These are phyloP conservation scores for Agrilus planipennis DNA, from an alignment of 1,140 invertebrate genomes.

Conservation along the genomic window DNA sequence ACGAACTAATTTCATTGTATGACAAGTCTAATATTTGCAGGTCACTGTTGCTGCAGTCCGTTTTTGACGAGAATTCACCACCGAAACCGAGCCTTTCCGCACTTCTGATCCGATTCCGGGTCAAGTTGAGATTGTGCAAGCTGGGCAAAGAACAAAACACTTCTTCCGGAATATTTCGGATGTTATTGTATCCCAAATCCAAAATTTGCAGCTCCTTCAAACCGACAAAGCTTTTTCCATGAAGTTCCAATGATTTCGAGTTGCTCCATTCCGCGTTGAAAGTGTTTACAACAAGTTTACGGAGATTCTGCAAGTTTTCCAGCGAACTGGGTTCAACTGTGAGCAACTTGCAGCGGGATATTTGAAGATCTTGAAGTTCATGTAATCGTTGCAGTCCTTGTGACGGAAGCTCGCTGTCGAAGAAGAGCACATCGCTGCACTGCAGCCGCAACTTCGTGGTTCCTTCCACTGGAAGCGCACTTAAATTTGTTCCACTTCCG, in stretches of 20 bases:
- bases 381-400: slow-evolving; percentile 60
- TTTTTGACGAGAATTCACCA: slow-evolving; percentile 35
- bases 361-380: slow-evolving; percentile 56
- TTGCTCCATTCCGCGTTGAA: slow-evolving; percentile 65
- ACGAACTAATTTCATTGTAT: slow-evolving; percentile 56
- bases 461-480: slow-evolving; percentile 55
- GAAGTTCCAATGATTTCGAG: slow-evolving; percentile 56
- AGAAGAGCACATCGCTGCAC: slow-evolving; percentile 66
- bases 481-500: slow-evolving; percentile 42
- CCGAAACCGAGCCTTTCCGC: slow-evolving; percentile 61
- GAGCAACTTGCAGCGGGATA: slow-evolving; percentile 70
- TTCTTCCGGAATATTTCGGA: slow-evolving; percentile 58
- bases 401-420: slow-evolving; percentile 62
- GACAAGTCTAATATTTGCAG: slow-evolving; percentile 66
- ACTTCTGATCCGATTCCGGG: slow-evolving; percentile 62
- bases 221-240: slow-evolving; percentile 53
- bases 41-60: slow-evolving; percentile 42
- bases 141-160: slow-evolving; percentile 65
- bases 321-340: slow-evolving; percentile 64
- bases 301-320: slow-evolving; percentile 60
- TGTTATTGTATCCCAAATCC: slow-evolving; percentile 72
- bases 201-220: slow-evolving; percentile 64
- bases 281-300: slow-evolving; percentile 59
- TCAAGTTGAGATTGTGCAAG: slow-evolving; percentile 72
- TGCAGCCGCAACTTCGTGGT: slow-evolving; percentile 53